phyloP scores from a whole-genome alignment of 2,888 invertebrate species.

The Digitonthophagus gazella region DNA sequence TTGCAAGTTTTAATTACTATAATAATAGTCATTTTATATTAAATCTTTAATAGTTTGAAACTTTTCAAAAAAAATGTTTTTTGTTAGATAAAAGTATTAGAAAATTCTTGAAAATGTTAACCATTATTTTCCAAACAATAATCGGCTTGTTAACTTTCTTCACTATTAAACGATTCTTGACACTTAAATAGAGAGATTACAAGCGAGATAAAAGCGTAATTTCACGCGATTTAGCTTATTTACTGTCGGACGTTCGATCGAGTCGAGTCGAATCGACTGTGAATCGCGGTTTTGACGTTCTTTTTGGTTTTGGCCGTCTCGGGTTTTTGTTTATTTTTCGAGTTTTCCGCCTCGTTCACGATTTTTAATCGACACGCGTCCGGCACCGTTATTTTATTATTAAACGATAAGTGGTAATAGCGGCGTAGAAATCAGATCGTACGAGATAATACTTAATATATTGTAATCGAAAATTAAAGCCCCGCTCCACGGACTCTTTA shows the following conservation, averaged over 20 bases:
- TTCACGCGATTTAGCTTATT: neutral
- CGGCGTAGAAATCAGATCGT: slow-evolving; percentile 19
- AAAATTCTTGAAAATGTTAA: too few species aligned
- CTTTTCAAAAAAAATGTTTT: too few species aligned
- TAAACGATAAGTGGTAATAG: slow-evolving; percentile 16
- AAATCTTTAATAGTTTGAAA: too few species aligned
- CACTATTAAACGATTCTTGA: neutral
- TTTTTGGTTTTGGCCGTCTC: neutral
- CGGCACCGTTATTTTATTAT: slow-evolving; percentile 15
- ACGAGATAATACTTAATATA: slow-evolving; percentile 27
- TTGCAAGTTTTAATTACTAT: too few species aligned
- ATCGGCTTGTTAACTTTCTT: neutral
- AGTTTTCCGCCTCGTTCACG: neutral
- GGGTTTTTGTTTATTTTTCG: neutral
- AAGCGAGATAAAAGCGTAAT: neutral
- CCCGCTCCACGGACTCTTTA: slow-evolving; percentile 9
- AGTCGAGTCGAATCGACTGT: neutral
- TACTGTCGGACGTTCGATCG: neutral
- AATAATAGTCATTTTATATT: too few species aligned
- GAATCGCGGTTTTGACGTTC: neutral
- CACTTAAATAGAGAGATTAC: neutral
- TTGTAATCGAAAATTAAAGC: slow-evolving; percentile 30
- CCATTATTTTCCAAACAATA: neutral
- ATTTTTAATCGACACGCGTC: slow-evolving; percentile 12
- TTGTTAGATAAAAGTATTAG: too few species aligned